Percentiles rank a stretch among this genome's conserved stretches.
phyloP scores from a whole-genome alignment of 2,113 vertebrate genomes.

The Chroicocephalus ridibundus region DNA sequence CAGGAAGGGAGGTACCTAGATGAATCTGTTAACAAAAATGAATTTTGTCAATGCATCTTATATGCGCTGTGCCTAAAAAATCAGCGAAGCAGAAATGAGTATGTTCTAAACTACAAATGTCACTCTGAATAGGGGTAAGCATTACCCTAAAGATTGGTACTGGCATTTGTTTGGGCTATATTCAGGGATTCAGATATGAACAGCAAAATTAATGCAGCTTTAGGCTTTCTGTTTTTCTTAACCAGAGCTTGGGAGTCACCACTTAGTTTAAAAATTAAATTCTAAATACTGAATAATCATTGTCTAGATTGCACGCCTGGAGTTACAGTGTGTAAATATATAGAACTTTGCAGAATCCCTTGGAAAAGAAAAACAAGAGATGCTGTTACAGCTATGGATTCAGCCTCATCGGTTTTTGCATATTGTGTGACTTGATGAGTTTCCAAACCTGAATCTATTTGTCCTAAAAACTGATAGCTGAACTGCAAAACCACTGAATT shows the following conservation, averaged over 20 bases:
- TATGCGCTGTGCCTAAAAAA: neutral
- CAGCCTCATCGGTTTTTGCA: neutral
- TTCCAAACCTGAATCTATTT: neutral
- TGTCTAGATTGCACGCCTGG: neutral
- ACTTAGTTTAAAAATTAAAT: neutral
- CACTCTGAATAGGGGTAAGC: neutral
- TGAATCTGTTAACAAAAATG: neutral
- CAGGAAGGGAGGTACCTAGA: neutral
- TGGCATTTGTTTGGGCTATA: slow-evolving; percentile 22
- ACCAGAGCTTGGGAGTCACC: neutral
- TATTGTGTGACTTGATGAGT: neutral
- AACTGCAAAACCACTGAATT: neutral
- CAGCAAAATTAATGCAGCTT: slow-evolving; percentile 7
- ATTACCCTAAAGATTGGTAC: neutral
- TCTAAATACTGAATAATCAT: neutral
- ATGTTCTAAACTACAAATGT: neutral
- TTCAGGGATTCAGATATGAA: slow-evolving; percentile 20
- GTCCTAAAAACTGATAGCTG: slow-evolving; percentile 11
- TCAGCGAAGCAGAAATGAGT: slow-evolving; percentile 6
- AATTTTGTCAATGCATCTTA: neutral
- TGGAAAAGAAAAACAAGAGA: slow-evolving; percentile 20
- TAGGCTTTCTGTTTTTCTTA: slow-evolving; percentile 26
- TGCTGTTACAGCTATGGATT: neutral
- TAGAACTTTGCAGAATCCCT: neutral
- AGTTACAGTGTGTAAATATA: neutral